Conservation (phyloP, 2,888 invertebrate species). For the Colletes collaris region DNA sequence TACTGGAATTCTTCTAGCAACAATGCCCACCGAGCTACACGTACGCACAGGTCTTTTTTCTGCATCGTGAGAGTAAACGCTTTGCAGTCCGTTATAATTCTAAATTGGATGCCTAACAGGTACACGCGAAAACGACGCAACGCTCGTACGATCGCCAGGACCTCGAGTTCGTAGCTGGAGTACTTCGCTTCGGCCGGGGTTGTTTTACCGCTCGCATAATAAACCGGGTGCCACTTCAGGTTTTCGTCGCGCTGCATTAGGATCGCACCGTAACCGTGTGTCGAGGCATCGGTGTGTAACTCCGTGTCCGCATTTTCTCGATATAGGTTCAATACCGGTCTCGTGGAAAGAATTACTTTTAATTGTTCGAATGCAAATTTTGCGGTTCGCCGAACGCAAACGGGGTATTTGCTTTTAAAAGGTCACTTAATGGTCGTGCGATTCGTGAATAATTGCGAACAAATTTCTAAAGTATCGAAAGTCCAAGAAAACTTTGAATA, state of each 20-base stretch:
- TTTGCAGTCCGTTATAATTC: neutral
- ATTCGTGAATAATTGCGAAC: slow-evolving; percentile 10
- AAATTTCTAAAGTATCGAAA: slow-evolving; percentile 58
- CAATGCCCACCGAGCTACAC: slow-evolving; percentile 7
- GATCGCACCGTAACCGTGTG: too few species aligned
- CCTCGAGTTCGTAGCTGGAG: neutral
- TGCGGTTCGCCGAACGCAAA: slow-evolving; percentile 26
- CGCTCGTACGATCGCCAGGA: neutral
- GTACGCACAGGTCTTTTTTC: slow-evolving; percentile 6
- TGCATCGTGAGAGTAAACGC: slow-evolving; percentile 8
- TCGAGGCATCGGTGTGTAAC: too few species aligned
- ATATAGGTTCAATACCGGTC: slow-evolving; percentile 24
- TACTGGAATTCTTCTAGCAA: neutral
- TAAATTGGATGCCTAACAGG: neutral
- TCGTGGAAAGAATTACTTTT: slow-evolving; percentile 8
- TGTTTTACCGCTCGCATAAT: neutral
- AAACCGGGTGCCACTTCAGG: neutral
- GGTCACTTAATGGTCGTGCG: slow-evolving; percentile 23
- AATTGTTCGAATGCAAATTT: slow-evolving; percentile 19
- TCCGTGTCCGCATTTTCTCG: too few species aligned
- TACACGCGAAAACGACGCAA: neutral
- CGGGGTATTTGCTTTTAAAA: neutral
- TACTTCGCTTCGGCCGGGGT: neutral
- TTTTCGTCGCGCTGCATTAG: too few species aligned
- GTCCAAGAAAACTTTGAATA: slow-evolving; percentile 43